Evolutionary conservation across 2,888 invertebrate species (phyloP), one percentile per base, ranked within the genome.

Genomic region (Eurois occulta): DNA sequence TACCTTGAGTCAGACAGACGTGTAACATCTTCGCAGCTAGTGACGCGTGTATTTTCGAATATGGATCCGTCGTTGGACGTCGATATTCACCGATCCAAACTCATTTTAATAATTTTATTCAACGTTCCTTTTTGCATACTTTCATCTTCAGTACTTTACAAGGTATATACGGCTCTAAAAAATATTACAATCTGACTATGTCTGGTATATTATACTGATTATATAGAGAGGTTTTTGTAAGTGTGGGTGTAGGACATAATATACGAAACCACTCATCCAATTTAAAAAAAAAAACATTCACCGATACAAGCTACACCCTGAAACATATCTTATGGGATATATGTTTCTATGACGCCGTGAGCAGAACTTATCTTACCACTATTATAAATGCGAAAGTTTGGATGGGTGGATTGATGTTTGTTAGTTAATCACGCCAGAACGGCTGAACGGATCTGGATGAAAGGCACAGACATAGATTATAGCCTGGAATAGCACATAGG

Each of bases 1-100:
- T 71, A 43, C 70, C 73, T 70, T 74, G 69, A 78, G 70, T 62
- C 48, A 64, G 62, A 72, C 66, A 43, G 62, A 72, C 66, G 38
- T 73, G 62, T 64, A 55, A 62, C 38, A 73, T 18, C 78, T 78
- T 82, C 35, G 16, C 21, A 52, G 70, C 35, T 82, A 66, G 73
- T 73, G 62, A 60, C 21, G n/a, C n/a, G n/a, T n/a, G n/a, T 67
- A 46, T 67, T 79, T 67, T 32, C 21, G 38, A 78, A 72, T 52
- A 52, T 66, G 16, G 32, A 60, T 4, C 28, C 18, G 64, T 68
- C 38, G 52, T 43, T 18, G n/a, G n/a, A n/a, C 16, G 35, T n/a
- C n/a, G 21, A 43, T n/a, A 21, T 41, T 32, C n/a, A 16, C 7
- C 1, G n/a, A 21, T 24, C 4, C 16, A 2, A 2, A 11, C 4